phyloP scores from a whole-genome alignment of 2,797 vertebrate genomes.

The Etheostoma perlongum region DNA sequence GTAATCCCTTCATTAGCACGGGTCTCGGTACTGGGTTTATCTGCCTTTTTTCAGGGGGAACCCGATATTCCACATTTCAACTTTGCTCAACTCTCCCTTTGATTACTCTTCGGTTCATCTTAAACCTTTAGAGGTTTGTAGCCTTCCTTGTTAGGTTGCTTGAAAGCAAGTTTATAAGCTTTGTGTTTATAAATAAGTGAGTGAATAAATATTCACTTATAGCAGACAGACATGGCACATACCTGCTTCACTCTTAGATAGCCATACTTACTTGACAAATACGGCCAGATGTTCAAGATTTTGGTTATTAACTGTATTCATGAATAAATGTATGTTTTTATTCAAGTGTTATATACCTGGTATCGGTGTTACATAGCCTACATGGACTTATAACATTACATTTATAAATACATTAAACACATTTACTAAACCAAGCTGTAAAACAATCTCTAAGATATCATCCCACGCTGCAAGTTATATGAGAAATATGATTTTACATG shows the following conservation, averaged over 20 bases:
- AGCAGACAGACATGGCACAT: constrained; percentile 64
- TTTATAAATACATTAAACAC: too few relatives aligned
- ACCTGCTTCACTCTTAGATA: constrained; percentile 34
- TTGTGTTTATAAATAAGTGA: neutral
- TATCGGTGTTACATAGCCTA: neutral
- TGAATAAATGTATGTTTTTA: neutral
- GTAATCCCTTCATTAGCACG: constrained; percentile 47
- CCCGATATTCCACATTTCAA: constrained; percentile 71
- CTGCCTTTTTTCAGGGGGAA: constrained; percentile 59
- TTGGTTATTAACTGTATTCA: neutral
- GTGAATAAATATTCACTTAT: constrained; percentile 23
- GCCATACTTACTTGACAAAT: constrained; percentile 13
- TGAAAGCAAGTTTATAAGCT: constrained; percentile 3
- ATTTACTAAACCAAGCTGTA: too few relatives aligned
- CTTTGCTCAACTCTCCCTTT: constrained; percentile 22
- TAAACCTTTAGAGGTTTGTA: neutral
- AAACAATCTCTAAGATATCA: too few relatives aligned
- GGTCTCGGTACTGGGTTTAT: constrained; percentile 44
- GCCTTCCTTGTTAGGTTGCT: neutral
- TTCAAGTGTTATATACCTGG: neutral
- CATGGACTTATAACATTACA: neutral
- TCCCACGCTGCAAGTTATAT: too few relatives aligned
- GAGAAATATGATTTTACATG: too few relatives aligned
- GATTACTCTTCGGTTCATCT: neutral
- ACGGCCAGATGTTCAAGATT: neutral